phyloP scores from a whole-genome alignment of 2,888 invertebrate species.

The Caradrina kadenii region DNA sequence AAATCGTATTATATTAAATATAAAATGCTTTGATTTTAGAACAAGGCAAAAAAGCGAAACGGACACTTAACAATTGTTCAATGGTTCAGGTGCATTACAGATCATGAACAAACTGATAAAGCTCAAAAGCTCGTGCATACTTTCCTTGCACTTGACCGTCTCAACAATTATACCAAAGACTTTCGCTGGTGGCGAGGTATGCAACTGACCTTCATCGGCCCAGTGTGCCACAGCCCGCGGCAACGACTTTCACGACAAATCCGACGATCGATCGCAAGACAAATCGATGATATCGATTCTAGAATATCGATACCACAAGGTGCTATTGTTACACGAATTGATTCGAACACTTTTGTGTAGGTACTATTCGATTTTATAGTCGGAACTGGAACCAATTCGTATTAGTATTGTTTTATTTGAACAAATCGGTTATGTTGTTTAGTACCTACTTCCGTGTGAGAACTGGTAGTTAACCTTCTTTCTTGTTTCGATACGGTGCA shows the following conservation, averaged over 20 bases:
- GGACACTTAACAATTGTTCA: background rate
- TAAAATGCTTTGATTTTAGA: too few relatives aligned
- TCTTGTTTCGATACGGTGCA: slow-evolving; percentile 17
- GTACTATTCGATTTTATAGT: slow-evolving; percentile 46
- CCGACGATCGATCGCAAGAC: slow-evolving; percentile 57
- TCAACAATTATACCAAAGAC: slow-evolving; percentile 81
- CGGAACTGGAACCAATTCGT: slow-evolving; percentile 55
- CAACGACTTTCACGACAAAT: slow-evolving; percentile 80
- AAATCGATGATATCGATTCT: slow-evolving; percentile 61
- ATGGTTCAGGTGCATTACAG: slow-evolving; percentile 21
- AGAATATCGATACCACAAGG: slow-evolving; percentile 32
- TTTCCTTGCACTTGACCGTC: slow-evolving; percentile 82
- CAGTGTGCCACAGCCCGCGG: slow-evolving; percentile 78
- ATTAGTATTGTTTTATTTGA: slow-evolving; percentile 53
- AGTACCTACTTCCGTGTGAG: slow-evolving; percentile 56
- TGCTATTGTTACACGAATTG: slow-evolving; percentile 38
- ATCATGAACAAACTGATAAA: slow-evolving; percentile 28
- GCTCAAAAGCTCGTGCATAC: slow-evolving; percentile 64
- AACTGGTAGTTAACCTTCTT: slow-evolving; percentile 40
- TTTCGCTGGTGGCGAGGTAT: slow-evolving; percentile 81
- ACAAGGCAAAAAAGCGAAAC: too few relatives aligned
- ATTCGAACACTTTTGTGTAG: slow-evolving; percentile 34
- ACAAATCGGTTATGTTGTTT: slow-evolving; percentile 56
- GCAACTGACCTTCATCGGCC: slow-evolving; percentile 81
- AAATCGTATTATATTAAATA: too few relatives aligned